Conservation (phyloP, 2,888 invertebrate species). For the Cataglyphis cursor region DNA sequence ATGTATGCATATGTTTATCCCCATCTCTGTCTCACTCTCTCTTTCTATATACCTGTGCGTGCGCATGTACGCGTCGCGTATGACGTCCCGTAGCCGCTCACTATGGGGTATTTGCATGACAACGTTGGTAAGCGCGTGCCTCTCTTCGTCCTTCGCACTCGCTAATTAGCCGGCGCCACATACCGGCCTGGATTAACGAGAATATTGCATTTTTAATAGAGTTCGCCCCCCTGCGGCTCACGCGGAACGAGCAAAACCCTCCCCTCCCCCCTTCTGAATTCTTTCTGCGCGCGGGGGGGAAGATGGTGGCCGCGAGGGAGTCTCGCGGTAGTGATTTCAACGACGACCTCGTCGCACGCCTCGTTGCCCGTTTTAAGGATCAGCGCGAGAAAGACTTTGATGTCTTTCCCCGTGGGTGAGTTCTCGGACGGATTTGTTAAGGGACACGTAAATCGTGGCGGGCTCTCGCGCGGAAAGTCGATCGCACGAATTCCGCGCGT, state of each 20-base stretch:
- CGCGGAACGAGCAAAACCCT: conserved; percentile 23
- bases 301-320: conserved; percentile 9
- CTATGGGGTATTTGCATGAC: conserved; percentile 82
- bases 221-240: conserved; percentile 72
- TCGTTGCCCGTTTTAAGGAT: conserved; percentile 63
- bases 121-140: conserved; percentile 75
- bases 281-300: conserved; percentile 25
- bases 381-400: conserved; percentile 61
- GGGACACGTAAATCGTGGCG: conserved; percentile 59
- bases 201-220: conserved; percentile 86
- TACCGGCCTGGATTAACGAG: conserved; percentile 83
- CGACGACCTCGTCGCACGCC: conserved; percentile 60
- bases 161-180: conserved; percentile 84
- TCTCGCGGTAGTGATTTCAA: conserved; percentile 70
- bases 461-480: conserved; percentile 50
- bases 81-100: conserved; percentile 67
- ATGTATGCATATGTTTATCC: not conserved
- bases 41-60: conserved; percentile 27
- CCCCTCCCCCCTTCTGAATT: not conserved
- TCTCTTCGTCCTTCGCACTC: conserved; percentile 75
- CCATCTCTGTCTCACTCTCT: conserved; percentile 4
- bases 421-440: conserved; percentile 64
- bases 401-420: conserved; percentile 59
- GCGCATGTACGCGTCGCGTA: conserved; percentile 62
- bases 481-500: conserved; percentile 39